Conservation (phyloP, 2,888 invertebrate genomes). For the Chaetoderma sp. region DNA sequence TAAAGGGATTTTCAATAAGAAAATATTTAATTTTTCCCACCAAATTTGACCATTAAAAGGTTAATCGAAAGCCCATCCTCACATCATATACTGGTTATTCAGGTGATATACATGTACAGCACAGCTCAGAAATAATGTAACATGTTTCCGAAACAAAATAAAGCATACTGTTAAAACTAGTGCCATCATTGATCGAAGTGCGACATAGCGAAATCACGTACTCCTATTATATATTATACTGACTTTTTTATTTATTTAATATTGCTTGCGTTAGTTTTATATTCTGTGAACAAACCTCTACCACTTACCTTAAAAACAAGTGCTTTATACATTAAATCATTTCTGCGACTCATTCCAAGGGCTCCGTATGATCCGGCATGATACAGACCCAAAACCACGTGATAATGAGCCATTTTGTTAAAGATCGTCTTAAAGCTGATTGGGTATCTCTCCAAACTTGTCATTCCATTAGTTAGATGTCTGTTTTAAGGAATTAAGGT, state of each 20-base stretch:
- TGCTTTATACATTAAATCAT: slow-evolving; percentile 69
- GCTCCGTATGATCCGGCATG: slow-evolving; percentile 67
- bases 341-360: slow-evolving; percentile 68
- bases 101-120: too few species aligned
- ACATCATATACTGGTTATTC: too few species aligned
- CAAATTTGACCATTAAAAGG: too few species aligned
- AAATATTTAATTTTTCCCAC: too few species aligned
- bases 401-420: slow-evolving; percentile 61
- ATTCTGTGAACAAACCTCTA: too few species aligned
- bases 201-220: neutral
- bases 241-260: too few species aligned
- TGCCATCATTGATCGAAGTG: neutral
- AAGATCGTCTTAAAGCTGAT: slow-evolving; percentile 68
- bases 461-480: slow-evolving; percentile 66
- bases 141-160: neutral
- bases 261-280: too few species aligned
- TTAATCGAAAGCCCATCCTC: too few species aligned
- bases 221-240: too few species aligned
- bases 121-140: too few species aligned
- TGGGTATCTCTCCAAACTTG: slow-evolving; percentile 67
- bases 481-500: slow-evolving; percentile 38
- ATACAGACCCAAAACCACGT: slow-evolving; percentile 69
- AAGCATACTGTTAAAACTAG: neutral
- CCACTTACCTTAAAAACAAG: slow-evolving; percentile 59
- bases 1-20: too few species aligned